Evolutionary conservation across 2,888 invertebrate genomes (phyloP).

Genomic region (Cerastoderma edule): DNA sequence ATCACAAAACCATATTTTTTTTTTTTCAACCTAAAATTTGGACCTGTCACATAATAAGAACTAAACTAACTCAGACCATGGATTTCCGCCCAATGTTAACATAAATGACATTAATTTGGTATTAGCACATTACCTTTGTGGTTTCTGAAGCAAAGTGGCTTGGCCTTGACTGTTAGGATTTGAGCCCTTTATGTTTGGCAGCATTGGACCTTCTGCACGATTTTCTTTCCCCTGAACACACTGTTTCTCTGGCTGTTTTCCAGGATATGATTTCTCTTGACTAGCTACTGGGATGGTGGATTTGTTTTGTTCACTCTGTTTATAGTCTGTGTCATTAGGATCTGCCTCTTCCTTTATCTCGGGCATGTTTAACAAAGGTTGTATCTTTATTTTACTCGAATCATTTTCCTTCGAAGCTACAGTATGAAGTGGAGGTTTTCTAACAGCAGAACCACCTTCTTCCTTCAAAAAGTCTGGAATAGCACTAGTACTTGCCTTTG

Average conservation of each 20-base stretch:
- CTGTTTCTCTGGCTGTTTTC: slow-evolving; percentile 8
- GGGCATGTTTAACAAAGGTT: slow-evolving; percentile 10
- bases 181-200: too few species aligned
- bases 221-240: slow-evolving; percentile 9
- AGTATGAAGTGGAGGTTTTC: neutral
- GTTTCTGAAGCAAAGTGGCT: neutral
- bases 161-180: slow-evolving; percentile 8
- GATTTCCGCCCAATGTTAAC: too few species aligned
- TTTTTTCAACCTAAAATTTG: neutral
- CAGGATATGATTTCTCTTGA: neutral
- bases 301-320: slow-evolving; percentile 15
- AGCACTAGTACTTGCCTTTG: neutral
- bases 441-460: slow-evolving; percentile 7
- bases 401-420: neutral
- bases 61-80: too few species aligned
- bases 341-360: slow-evolving; percentile 49
- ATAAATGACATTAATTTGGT: too few species aligned
- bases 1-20: neutral
- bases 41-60: too few species aligned
- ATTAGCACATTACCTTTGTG: slow-evolving; percentile 24
- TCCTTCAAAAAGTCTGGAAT: neutral
- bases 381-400: slow-evolving; percentile 10
- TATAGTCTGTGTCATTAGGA: slow-evolving; percentile 36
- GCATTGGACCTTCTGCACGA: neutral
- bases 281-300: neutral